Conservation (phyloP, 2,113 vertebrate genomes). For the Thomomys bottae region DNA sequence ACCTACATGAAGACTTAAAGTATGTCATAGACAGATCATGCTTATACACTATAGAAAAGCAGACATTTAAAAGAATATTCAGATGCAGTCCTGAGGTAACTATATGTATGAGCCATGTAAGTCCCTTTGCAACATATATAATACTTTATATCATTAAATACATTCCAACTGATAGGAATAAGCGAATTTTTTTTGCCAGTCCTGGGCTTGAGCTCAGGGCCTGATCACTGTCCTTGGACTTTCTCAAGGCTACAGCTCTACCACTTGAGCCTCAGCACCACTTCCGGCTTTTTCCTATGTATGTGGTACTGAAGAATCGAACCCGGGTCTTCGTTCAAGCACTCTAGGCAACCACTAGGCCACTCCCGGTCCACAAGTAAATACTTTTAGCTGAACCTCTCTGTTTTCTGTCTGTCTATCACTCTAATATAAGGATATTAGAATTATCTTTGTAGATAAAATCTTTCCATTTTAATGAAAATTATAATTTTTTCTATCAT, state of each 20-base stretch:
- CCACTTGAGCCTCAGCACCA: too few relatives aligned
- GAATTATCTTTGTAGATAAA: background rate
- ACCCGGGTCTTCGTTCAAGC: too few relatives aligned
- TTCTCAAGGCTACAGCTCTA: too few relatives aligned
- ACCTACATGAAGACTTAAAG: background rate
- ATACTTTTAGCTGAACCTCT: background rate
- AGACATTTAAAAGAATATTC: background rate
- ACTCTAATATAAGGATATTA: background rate
- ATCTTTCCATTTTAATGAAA: background rate
- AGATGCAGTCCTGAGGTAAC: background rate
- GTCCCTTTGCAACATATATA: background rate
- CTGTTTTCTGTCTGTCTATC: background rate
- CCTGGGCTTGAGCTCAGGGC: too few relatives aligned
- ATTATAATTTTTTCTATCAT: background rate
- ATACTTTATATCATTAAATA: constrained; percentile 8
- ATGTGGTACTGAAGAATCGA: too few relatives aligned
- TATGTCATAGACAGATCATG: background rate
- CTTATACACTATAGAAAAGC: background rate
- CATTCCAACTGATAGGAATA: background rate
- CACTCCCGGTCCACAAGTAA: too few relatives aligned
- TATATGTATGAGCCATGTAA: background rate
- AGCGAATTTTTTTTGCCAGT: too few relatives aligned
- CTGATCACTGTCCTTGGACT: too few relatives aligned
- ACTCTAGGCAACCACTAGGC: too few relatives aligned
- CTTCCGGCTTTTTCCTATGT: too few relatives aligned